Conservation (phyloP, 2,888 invertebrate species). For the Ariolimax columbianus region DNA sequence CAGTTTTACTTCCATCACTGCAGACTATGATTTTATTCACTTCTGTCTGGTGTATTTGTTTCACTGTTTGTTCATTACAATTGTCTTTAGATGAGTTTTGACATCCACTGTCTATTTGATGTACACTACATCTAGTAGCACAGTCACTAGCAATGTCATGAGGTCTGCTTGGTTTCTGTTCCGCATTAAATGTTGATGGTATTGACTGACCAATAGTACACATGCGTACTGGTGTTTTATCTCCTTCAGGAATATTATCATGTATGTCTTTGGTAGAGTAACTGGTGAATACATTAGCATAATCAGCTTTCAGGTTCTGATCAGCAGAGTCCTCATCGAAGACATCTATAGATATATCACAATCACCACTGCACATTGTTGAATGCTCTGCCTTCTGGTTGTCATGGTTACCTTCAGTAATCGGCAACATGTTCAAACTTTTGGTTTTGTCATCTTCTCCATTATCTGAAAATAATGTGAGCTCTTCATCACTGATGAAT, state of each 20-base stretch:
- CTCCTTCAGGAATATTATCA: background rate
- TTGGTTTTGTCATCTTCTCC: background rate
- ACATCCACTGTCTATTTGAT: background rate
- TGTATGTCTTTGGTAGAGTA: background rate
- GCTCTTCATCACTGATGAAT: background rate
- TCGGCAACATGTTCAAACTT: background rate
- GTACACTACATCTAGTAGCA: background rate
- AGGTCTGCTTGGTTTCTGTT: background rate
- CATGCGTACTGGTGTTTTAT: background rate
- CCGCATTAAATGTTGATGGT: background rate
- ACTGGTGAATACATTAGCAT: background rate
- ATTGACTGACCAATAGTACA: background rate
- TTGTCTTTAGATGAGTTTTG: background rate
- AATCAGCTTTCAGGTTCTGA: background rate
- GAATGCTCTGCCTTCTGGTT: background rate
- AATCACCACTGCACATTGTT: background rate
- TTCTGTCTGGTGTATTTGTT: background rate
- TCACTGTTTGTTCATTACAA: background rate
- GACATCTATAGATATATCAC: background rate
- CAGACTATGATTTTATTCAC: background rate
- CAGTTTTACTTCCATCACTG: background rate
- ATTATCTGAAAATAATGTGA: conserved; percentile 19
- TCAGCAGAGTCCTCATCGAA: background rate
- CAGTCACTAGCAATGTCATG: background rate
- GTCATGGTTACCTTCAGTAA: background rate